These are phyloP conservation scores for Anarsia innoxiella DNA, from an alignment of 2,888 invertebrate genomes.

Conservation along the genomic window DNA sequence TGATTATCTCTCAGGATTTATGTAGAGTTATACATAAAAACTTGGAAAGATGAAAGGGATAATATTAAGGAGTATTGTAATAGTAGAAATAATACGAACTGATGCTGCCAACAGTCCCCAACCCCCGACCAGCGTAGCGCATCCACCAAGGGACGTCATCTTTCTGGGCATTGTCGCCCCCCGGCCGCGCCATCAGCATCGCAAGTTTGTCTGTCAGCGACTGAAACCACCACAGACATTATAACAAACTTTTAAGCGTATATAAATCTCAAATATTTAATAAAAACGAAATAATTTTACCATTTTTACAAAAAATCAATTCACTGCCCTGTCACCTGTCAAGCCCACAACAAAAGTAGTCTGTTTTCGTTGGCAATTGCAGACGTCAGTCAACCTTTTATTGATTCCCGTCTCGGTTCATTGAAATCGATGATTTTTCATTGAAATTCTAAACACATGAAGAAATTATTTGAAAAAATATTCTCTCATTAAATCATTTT, in stretches of 20 bases:
- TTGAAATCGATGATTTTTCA: no score
- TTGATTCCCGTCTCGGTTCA: neutral
- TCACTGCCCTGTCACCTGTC: slow-evolving; percentile 58
- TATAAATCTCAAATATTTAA: slow-evolving; percentile 19
- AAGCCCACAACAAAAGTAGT: slow-evolving; percentile 18
- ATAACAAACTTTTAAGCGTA: slow-evolving; percentile 20
- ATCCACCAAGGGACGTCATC: slow-evolving; percentile 93
- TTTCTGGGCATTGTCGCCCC: slow-evolving; percentile 83
- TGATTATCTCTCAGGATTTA: neutral
- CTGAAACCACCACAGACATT: slow-evolving; percentile 60
- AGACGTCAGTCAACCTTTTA: neutral
- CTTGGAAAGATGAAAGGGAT: neutral
- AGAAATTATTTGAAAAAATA: no score
- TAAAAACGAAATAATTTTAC: slow-evolving; percentile 46
- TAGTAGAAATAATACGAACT: slow-evolving; percentile 76
- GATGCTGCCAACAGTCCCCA: slow-evolving; percentile 89
- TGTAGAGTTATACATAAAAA: neutral
- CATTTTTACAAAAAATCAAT: slow-evolving; percentile 71
- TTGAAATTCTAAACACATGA: no score
- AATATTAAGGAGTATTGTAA: neutral
- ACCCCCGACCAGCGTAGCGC: slow-evolving; percentile 87
- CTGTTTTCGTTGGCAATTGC: slow-evolving; percentile 3
- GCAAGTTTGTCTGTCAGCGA: slow-evolving; percentile 87
- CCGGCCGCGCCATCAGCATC: slow-evolving; percentile 86
- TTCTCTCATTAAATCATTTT: no score